Base-by-base conservation (phyloP, 1,140 invertebrate genomes). In the Macrostomum lignano region DNA sequence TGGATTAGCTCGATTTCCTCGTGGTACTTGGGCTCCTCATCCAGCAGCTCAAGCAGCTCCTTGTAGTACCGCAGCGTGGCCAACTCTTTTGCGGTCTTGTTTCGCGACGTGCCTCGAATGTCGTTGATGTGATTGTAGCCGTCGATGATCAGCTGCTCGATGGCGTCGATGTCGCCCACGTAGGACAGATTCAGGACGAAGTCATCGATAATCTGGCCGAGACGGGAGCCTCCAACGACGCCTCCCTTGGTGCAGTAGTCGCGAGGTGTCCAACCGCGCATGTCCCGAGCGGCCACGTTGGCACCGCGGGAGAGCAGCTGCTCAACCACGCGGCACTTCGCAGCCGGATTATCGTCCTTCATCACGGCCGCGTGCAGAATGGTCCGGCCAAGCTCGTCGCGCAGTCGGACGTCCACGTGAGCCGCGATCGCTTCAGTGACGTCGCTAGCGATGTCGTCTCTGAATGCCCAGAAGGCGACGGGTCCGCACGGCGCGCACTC, bases 401-500 rank as follows among this genome's bases (percentile, higher is more conserved):
- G 26, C 3, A 44, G 29, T n/a, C 10, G 29, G 7, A 44, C 36
- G 26, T 44, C 42, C 7, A 40, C 42, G 11, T 41, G 31, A 22
- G 36, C 22, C 1, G 38, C 32, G 3, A 44, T 36, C 4, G 37
- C 39, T 4, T 38, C 17, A 4, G 42, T 34, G 21, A 43, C 37
- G 7, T 29, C 32, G 21, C 34, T 36, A 25, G 41, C 37, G 5
- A 44, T 41, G 31, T 44, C 38, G 31, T 44, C 41, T 21, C 33
- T 29, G 25, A 44, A 44, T 17, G 42, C 36, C 41, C 42, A 44
- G 34, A 44, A 44, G n/a, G 42, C 42, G n/a, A 32, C 21, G n/a
- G 42, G 42, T 2, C 41, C 42, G 25, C 42, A 44, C 10, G 42
- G 42, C 7, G 42, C 35, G 17, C 21, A 28, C 42, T 44, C 43